These are phyloP conservation scores for Euura lappo DNA, from an alignment of 1,140 invertebrate species.

Conservation along the genomic window DNA sequence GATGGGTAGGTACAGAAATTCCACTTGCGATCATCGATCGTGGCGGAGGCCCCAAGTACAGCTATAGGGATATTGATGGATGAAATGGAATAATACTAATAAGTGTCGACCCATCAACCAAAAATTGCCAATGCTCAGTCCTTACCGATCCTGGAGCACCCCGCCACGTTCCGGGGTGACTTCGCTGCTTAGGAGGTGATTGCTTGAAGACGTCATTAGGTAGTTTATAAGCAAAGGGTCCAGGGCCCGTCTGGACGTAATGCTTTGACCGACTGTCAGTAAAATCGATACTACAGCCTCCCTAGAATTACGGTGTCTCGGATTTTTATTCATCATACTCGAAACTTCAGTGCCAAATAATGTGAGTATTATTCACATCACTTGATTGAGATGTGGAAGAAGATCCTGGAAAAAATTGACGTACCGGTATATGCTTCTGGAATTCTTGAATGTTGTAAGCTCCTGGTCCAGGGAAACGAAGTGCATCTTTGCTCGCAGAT, in stretches of 20 bases:
- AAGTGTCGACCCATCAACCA: too few species aligned
- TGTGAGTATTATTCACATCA: too few species aligned
- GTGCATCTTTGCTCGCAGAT: constrained; percentile 22
- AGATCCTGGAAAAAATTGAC: constrained; percentile 20
- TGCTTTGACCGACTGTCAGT: constrained; percentile 30
- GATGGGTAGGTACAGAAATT: constrained; percentile 28
- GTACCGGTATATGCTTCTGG: constrained; percentile 32
- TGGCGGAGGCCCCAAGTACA: constrained; percentile 29
- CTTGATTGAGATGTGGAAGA: too few species aligned
- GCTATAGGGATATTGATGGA: constrained; percentile 15
- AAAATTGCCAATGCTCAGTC: not conserved
- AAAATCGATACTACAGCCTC: constrained; percentile 38
- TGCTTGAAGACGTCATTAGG: constrained; percentile 20
- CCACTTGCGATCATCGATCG: constrained; percentile 16
- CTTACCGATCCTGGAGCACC: constrained; percentile 32
- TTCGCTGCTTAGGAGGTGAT: constrained; percentile 4
- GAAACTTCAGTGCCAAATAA: too few species aligned
- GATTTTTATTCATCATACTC: not conserved
- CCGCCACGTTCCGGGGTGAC: constrained; percentile 23
- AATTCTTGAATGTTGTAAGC: constrained; percentile 23
- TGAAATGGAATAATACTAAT: not conserved
- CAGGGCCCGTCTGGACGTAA: constrained; percentile 15
- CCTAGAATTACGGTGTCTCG: constrained; percentile 26
- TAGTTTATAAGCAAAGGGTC: constrained; percentile 19
- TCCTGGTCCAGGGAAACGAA: constrained; percentile 27